Evolutionary conservation across 2,888 invertebrate species (phyloP).

Genomic region (Lithodes maja): DNA sequence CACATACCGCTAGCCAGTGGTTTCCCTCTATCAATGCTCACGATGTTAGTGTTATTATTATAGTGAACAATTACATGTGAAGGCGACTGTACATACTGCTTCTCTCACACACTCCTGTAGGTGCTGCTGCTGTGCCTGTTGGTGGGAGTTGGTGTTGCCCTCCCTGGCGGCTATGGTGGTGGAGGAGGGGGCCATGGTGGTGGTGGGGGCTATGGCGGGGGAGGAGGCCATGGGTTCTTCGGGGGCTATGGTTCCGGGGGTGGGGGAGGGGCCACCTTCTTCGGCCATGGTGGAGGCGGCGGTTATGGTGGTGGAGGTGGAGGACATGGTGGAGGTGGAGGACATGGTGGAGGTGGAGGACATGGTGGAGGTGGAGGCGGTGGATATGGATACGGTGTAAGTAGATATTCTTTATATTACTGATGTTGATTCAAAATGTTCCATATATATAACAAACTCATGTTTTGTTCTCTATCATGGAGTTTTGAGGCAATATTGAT

Average conservation of each 20-base stretch:
- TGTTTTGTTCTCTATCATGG: no score
- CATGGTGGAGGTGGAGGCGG: background rate
- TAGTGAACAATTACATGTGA: no score
- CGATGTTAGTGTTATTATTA: no score
- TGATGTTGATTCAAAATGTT: no score
- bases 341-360: conserved; percentile 1
- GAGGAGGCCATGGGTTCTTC: conserved; percentile 4
- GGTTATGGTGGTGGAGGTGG: background rate
- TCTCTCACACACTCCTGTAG: no score
- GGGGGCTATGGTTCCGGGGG: conserved; percentile 18
- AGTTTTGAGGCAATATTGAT: no score
- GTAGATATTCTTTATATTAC: no score
- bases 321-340: background rate
- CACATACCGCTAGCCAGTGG: no score
- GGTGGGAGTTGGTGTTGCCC: background rate
- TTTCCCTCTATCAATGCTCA: no score
- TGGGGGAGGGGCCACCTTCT: background rate
- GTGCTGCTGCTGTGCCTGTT: conserved; percentile 20
- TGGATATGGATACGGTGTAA: no score
- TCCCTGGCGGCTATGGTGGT: conserved; percentile 15
- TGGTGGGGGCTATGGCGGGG: conserved; percentile 11
- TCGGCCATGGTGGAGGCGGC: background rate
- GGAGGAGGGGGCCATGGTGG: background rate
- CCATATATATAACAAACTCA: no score
- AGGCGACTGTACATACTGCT: no score